Percentiles rank a stretch among this genome's conserved stretches.
These are phyloP conservation scores for Stichopus horrens DNA, from an alignment of 53 echinoderm and acorn worm species.

Conservation along the genomic window DNA sequence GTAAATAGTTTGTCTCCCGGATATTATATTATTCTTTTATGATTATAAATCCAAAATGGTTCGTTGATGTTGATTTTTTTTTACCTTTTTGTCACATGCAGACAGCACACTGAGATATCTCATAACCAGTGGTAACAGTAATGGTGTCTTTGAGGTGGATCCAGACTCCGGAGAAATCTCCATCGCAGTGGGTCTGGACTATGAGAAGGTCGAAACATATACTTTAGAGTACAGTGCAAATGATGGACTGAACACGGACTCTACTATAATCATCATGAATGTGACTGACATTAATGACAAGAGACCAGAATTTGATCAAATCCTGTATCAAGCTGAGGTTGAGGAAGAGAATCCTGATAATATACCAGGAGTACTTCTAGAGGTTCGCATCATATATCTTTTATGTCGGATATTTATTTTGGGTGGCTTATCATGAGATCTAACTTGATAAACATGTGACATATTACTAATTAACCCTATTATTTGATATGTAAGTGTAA, in stretches of 20 bases:
- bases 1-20: no score
- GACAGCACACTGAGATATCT: slow-evolving; percentile 70
- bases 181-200: slow-evolving; percentile 79
- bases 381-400: slow-evolving; percentile 45
- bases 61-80: not conserved
- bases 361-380: slow-evolving; percentile 57
- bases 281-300: slow-evolving; percentile 80
- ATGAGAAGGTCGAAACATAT: slow-evolving; percentile 65
- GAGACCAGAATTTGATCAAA: slow-evolving; percentile 61
- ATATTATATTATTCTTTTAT: not conserved
- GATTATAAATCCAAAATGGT: not conserved
- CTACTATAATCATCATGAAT: slow-evolving; percentile 57
- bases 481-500: no score
- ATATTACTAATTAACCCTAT: no score
- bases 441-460: no score
- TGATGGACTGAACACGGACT: slow-evolving; percentile 68
- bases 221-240: slow-evolving; percentile 74
- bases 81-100: slow-evolving; percentile 9
- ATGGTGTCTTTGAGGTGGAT: slow-evolving; percentile 78
- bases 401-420: no score
- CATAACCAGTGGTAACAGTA: slow-evolving; percentile 78
- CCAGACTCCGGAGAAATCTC: slow-evolving; percentile 63
- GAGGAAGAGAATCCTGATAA: slow-evolving; percentile 56
- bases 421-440: no score
- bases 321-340: slow-evolving; percentile 52